Conservation (phyloP, 2,797 vertebrate species). For the Philypnodon macrostomus region DNA sequence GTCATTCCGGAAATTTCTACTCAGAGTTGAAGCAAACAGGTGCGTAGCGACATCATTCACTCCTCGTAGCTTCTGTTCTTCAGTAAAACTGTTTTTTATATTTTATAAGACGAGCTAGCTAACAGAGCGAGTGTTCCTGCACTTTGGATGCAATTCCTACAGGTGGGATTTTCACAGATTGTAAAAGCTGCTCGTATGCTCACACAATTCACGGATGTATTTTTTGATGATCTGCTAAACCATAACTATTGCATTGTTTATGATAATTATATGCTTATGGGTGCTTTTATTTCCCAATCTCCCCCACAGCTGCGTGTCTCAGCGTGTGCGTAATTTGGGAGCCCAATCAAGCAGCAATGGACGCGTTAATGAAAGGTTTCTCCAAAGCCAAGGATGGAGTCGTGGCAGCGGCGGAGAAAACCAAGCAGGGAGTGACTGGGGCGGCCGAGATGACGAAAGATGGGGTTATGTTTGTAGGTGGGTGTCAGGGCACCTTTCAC, state of each 20-base stretch:
- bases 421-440: constrained; percentile 74
- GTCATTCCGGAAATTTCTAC: constrained; percentile 45
- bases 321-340: constrained; percentile 24
- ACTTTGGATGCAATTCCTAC: constrained; percentile 40
- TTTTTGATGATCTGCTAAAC: constrained; percentile 12
- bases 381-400: constrained; percentile 74
- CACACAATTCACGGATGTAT: constrained; percentile 6
- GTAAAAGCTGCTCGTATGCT: neutral
- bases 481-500: constrained; percentile 26
- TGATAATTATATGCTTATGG: neutral
- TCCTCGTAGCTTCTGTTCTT: neutral
- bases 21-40: constrained; percentile 65
- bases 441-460: constrained; percentile 75
- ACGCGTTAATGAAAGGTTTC: constrained; percentile 64
- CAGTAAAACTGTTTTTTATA: neutral
- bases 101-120: too few relatives aligned
- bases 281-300: neutral
- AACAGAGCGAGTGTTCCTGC: neutral
- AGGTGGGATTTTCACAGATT: constrained; percentile 58
- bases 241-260: constrained; percentile 42
- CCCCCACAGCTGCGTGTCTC: constrained; percentile 36
- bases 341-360: constrained; percentile 63
- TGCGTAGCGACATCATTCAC: constrained; percentile 47
- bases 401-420: constrained; percentile 70
- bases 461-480: constrained; percentile 73